Conservation (phyloP, 2,113 vertebrate species). For the Corythaeola cristata region DNA sequence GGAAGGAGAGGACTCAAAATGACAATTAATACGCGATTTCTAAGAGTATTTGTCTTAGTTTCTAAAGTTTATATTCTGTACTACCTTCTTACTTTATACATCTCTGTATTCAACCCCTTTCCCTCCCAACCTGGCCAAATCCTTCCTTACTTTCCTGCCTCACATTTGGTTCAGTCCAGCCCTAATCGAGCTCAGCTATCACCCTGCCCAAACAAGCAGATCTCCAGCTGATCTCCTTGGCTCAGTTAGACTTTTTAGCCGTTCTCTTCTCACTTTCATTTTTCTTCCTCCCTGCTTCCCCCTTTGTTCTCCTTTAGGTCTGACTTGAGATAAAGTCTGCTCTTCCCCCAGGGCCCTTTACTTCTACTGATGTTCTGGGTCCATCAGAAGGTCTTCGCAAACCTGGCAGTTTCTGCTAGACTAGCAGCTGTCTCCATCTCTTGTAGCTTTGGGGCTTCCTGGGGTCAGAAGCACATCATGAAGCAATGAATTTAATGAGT, state of each 20-base stretch:
- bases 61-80: not conserved
- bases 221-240: not conserved
- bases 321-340: not conserved
- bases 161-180: not conserved
- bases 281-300: not conserved
- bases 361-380: conserved; percentile 43
- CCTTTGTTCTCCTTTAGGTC: not conserved
- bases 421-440: conserved; percentile 61
- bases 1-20: not conserved
- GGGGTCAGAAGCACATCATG: conserved; percentile 39
- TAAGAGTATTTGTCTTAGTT: not conserved
- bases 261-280: not conserved
- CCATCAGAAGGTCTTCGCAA: not conserved
- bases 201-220: not conserved
- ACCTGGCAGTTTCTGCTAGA: conserved; percentile 46
- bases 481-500: conserved; percentile 45
- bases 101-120: not conserved
- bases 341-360: not conserved
- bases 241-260: not conserved
- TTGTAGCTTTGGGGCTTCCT: conserved; percentile 21
- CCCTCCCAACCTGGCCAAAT: not conserved
- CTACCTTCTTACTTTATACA: not conserved
- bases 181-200: not conserved
- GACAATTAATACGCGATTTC: not conserved
- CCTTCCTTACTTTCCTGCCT: not conserved